These are phyloP conservation scores for Thaleichthys pacificus DNA, from an alignment of 2,797 vertebrate genomes.

Conservation along the genomic window DNA sequence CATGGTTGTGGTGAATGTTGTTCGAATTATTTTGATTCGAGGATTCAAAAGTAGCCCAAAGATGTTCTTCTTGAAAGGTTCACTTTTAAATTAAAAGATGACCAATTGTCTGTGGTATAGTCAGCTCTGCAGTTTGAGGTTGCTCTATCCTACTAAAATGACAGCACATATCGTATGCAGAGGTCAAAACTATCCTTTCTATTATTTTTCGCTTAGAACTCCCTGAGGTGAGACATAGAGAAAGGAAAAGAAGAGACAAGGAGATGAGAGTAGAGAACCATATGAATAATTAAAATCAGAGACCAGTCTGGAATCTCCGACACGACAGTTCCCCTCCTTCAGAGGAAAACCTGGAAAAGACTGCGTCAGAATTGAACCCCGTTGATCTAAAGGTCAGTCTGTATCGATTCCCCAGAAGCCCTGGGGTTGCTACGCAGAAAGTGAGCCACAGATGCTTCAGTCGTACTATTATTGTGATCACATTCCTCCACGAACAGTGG, in stretches of 20 bases:
- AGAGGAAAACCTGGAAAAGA: not conserved
- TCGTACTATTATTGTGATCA: conserved; percentile 7
- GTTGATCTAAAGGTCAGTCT: not conserved
- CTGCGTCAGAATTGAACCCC: not conserved
- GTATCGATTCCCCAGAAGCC: conserved; percentile 41
- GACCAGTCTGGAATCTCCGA: not conserved
- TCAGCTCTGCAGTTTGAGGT: too few species aligned
- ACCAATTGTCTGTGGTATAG: too few species aligned
- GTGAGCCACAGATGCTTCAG: conserved; percentile 31
- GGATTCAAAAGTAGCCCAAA: too few species aligned
- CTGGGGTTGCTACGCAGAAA: conserved; percentile 27
- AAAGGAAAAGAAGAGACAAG: conserved; percentile 41
- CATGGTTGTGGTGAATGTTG: too few species aligned
- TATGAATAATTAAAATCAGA: not conserved
- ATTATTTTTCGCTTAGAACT: not conserved
- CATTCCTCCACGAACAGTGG: conserved; percentile 1
- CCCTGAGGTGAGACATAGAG: conserved; percentile 33
- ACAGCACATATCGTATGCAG: too few species aligned
- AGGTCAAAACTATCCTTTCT: too few species aligned
- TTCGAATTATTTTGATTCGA: too few species aligned
- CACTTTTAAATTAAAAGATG: too few species aligned
- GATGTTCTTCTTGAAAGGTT: too few species aligned
- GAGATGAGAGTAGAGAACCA: conserved; percentile 29
- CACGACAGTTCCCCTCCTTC: not conserved
- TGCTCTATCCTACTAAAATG: too few species aligned